Base-by-base conservation (phyloP, 2,888 invertebrate genomes). In the Serripes groenlandicus region DNA sequence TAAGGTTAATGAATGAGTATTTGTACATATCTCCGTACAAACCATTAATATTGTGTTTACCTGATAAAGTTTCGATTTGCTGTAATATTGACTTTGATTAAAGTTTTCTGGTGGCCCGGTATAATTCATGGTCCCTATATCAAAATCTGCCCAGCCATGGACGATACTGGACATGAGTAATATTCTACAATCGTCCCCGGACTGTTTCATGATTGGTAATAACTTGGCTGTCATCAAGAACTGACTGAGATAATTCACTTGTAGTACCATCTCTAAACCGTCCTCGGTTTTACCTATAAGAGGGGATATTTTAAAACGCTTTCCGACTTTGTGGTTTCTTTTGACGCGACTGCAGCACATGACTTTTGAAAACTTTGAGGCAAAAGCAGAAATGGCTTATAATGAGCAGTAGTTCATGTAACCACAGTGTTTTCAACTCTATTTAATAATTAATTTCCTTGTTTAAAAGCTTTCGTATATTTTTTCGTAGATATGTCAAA, bases 181-280 rank as follows among this genome's bases (percentile, higher is more conserved):
- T 32, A 91, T 83, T 11, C 91, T 78, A 70, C 88, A 88, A 49
- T 91, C 91, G 0, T 85, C 81, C 9, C 89, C 90, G 15, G 89
- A 90, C 56, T 52, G 23, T 69, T 78, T 84, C 88, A 91, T 88
- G 0, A 83, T 64, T 0, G 86, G 86, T 32, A 91, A 58, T 9
- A 91, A 75, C 68, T 89, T 88, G 28, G 88, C 86, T 23, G 85
- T 79, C 11, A 91, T 69, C 5, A 91, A 66, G 78, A 90, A 90
- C 34, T 90, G 90, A 11, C 89, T 81, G 9, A 91, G 71, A 68
- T 91, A 90, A 73, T 91, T 91, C 5, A 90, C 89, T 86, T 90
- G 77, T 32, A 90, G 78, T 71, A 84, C 74, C 49, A 62, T 54
- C 76, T 90, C 89, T 58, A 79, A 76, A 1, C 87, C 86, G 64